Conservation (phyloP, 23 tunicate genomes). For the Halocynthia aurantium region DNA sequence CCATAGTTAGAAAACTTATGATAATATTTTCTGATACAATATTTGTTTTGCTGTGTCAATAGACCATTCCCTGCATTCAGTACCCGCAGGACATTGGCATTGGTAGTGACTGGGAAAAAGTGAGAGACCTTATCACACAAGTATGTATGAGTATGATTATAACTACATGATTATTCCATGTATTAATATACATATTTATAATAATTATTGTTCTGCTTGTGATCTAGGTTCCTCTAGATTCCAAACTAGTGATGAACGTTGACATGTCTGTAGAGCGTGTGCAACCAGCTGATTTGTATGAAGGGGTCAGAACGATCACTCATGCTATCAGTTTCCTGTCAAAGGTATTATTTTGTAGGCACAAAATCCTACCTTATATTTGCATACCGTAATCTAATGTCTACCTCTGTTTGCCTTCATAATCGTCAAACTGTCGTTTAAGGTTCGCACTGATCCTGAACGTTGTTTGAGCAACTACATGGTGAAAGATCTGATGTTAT, state of each 20-base stretch:
- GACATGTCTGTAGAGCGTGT: constrained; percentile 6
- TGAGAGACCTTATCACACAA: constrained; percentile 3
- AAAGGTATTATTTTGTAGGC: constrained; percentile 16
- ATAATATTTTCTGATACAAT: neutral
- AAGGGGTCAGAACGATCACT: constrained; percentile 55
- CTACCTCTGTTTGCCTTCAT: neutral
- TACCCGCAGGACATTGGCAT: constrained; percentile 59
- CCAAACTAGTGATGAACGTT: constrained; percentile 26
- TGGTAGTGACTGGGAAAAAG: constrained; percentile 19
- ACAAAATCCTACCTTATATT: neutral
- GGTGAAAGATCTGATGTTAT: constrained; percentile 40
- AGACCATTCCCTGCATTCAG: constrained; percentile 41
- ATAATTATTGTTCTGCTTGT: neutral
- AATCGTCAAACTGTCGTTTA: neutral
- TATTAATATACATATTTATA: neutral
- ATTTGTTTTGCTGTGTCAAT: neutral
- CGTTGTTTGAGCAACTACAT: constrained; percentile 30
- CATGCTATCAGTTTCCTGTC: constrained; percentile 49
- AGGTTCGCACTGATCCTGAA: constrained; percentile 6
- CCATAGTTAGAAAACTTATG: neutral
- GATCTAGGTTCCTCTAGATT: constrained; percentile 26
- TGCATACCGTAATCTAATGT: neutral
- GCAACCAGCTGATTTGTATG: constrained; percentile 31
- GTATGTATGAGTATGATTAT: neutral
- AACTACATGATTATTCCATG: neutral